These are phyloP conservation scores for Salvelinus fontinalis DNA, from an alignment of 2,113 vertebrate genomes.

Conservation along the genomic window DNA sequence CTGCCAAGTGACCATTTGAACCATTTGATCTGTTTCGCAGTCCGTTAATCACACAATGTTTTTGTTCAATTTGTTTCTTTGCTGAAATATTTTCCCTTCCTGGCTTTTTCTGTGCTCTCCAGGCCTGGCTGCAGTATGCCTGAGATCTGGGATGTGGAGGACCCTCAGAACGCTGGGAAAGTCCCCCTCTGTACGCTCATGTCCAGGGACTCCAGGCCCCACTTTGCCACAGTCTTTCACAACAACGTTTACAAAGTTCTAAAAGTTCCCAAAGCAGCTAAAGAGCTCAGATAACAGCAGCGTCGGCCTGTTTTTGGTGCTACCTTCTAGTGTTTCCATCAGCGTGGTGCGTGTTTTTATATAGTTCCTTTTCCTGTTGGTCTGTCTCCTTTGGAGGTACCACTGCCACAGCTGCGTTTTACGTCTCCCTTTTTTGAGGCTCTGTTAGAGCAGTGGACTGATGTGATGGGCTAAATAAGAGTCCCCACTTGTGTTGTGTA, in stretches of 20 bases:
- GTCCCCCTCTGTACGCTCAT: constrained; percentile 86
- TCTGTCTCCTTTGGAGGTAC: constrained; percentile 13
- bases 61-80: background rate
- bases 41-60: no score
- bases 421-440: background rate
- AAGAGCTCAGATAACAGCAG: constrained; percentile 66
- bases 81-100: constrained; percentile 6
- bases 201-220: constrained; percentile 83
- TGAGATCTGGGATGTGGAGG: constrained; percentile 97
- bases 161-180: constrained; percentile 81
- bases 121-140: constrained; percentile 98
- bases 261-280: constrained; percentile 72
- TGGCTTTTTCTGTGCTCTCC: constrained; percentile 72
- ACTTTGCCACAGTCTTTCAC: constrained; percentile 89
- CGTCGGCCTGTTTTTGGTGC: background rate
- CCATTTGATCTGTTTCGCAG: background rate
- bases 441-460: background rate
- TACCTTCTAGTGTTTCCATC: background rate
- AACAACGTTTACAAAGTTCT: constrained; percentile 93
- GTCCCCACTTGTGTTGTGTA: constrained; percentile 5
- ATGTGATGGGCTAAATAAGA: background rate
- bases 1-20: background rate
- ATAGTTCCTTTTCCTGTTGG: background rate
- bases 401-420: constrained; percentile 73
- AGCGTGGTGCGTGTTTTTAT: background rate